Conservation (phyloP, 2,888 invertebrate species). For the Philhelius pedissequus region DNA sequence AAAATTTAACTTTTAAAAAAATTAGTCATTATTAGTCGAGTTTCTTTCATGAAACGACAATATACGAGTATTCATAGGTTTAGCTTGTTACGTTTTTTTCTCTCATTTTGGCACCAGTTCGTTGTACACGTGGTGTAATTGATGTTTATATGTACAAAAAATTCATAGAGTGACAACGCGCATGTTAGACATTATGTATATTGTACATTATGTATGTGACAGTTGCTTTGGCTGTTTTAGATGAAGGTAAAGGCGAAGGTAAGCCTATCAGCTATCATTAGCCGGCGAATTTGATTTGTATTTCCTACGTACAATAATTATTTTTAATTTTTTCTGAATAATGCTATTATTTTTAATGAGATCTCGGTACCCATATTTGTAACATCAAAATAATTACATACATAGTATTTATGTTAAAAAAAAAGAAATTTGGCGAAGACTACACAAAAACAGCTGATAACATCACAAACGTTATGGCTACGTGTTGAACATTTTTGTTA, state of each 20-base stretch:
- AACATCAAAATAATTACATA: no score
- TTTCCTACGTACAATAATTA: not conserved
- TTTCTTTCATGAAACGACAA: not conserved
- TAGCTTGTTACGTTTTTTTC: no score
- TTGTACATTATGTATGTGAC: constrained; percentile 4
- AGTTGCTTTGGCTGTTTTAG: not conserved
- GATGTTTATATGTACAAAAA: constrained; percentile 4
- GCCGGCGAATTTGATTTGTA: not conserved
- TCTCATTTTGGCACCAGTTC: constrained; percentile 8
- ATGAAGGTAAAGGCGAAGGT: constrained; percentile 20
- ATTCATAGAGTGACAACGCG: not conserved
- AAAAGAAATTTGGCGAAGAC: no score
- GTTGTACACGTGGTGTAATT: constrained; percentile 10
- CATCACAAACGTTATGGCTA: no score
- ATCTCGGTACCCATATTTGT: no score
- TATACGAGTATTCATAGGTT: no score
- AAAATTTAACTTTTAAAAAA: not conserved
- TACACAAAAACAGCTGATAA: no score
- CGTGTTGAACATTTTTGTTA: no score
- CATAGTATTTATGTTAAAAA: no score
- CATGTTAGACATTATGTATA: not conserved
- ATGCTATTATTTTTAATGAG: not conserved
- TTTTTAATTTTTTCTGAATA: not conserved
- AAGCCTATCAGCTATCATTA: not conserved
- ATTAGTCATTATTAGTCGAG: not conserved